phyloP scores from a whole-genome alignment of 2,113 vertebrate species.

The Rhinolophus ferrumequinum region DNA sequence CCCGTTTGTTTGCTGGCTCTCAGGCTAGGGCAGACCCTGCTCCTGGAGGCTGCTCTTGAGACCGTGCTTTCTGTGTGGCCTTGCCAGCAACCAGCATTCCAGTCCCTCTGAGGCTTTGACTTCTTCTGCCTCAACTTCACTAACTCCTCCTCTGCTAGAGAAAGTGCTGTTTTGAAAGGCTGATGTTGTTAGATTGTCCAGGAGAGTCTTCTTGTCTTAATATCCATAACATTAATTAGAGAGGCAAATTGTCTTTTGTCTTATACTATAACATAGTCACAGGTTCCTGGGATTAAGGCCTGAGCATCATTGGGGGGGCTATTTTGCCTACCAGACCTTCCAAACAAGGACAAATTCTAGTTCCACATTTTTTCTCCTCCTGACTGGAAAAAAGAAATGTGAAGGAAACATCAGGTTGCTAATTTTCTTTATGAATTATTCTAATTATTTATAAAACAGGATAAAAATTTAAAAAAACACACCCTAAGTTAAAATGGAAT shows the following conservation, averaged over 20 bases:
- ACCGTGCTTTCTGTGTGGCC: rapidly evolving
- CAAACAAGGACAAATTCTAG: neutral
- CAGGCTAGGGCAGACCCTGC: rapidly evolving
- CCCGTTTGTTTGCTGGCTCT: neutral
- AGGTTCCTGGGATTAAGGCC: neutral
- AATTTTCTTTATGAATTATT: neutral
- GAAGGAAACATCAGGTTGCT: neutral
- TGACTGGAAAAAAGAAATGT: neutral
- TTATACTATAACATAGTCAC: neutral
- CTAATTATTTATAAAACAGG: neutral
- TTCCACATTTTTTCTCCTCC: neutral
- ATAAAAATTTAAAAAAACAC: neutral
- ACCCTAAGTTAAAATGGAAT: neutral
- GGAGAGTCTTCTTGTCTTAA: neutral
- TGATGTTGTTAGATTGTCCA: too few relatives aligned
- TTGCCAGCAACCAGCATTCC: rapidly evolving
- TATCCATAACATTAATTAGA: too few relatives aligned
- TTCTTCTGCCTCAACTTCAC: neutral
- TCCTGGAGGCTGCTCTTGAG: neutral
- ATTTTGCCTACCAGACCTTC: neutral
- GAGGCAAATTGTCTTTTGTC: neutral
- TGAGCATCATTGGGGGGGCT: rapidly evolving
- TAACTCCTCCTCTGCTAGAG: neutral
- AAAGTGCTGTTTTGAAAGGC: neutral
- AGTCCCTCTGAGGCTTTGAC: rapidly evolving